Conservation (phyloP, 2,113 vertebrate species). For the Kryptolebias marmoratus region DNA sequence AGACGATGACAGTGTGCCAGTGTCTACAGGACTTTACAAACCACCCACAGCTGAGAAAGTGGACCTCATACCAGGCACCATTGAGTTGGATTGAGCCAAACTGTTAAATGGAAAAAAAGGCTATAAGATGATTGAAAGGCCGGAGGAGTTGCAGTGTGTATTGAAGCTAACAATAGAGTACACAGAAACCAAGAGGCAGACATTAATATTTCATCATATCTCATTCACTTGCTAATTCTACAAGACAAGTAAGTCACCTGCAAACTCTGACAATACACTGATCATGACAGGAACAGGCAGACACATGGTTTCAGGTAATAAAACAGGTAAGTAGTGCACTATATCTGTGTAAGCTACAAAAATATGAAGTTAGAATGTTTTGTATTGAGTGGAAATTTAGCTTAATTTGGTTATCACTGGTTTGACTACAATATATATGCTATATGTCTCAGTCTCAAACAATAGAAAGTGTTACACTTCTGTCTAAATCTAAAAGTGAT, state of each 20-base stretch:
- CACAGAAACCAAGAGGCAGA: neutral
- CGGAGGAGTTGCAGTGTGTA: neutral
- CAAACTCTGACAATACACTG: neutral
- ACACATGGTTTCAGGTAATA: too few relatives aligned
- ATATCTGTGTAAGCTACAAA: too few relatives aligned
- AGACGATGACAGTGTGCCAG: neutral
- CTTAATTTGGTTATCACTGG: too few relatives aligned
- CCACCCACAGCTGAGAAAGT: slow-evolving; percentile 3
- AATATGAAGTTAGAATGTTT: too few relatives aligned
- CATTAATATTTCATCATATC: neutral
- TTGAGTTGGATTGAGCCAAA: neutral
- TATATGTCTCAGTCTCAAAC: too few relatives aligned
- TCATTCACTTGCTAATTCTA: neutral
- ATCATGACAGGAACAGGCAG: too few relatives aligned
- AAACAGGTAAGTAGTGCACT: too few relatives aligned
- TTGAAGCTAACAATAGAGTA: neutral
- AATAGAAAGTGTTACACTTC: too few relatives aligned
- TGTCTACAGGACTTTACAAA: slow-evolving; percentile 1
- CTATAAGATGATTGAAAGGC: neutral
- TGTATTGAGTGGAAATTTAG: too few relatives aligned
- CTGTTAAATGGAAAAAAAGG: neutral
- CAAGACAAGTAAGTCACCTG: too few relatives aligned
- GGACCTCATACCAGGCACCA: neutral
- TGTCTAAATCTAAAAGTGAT: too few relatives aligned
- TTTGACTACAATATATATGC: too few relatives aligned